Conservation (phyloP, 1,140 invertebrate genomes). For the Orius insidiosus region DNA sequence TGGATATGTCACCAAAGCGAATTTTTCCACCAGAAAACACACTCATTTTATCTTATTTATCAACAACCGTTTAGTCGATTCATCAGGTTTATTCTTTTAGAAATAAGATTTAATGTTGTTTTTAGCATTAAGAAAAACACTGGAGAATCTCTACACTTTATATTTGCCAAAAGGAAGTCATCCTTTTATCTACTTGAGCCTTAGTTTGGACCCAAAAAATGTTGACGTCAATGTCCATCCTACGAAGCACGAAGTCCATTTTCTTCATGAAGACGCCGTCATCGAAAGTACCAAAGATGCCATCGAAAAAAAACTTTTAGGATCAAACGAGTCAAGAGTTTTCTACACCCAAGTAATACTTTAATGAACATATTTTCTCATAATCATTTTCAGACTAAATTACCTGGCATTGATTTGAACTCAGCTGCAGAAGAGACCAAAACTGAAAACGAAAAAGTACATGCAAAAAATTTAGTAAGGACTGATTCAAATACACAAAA, state of each 20-base stretch:
- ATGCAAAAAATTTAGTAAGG: constrained; percentile 57
- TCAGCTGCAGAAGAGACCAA: constrained; percentile 30
- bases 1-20: constrained; percentile 72
- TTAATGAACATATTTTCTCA: not conserved
- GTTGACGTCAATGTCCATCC: constrained; percentile 97
- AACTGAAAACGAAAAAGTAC: constrained; percentile 31
- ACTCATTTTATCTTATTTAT: constrained; percentile 72
- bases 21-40: constrained; percentile 77
- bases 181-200: constrained; percentile 81
- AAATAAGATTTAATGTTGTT: constrained; percentile 13
- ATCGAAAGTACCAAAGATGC: constrained; percentile 60
- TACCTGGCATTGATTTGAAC: constrained; percentile 32
- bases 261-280: constrained; percentile 82
- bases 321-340: constrained; percentile 62
- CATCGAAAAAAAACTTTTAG: constrained; percentile 61
- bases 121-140: constrained; percentile 55
- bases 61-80: constrained; percentile 88
- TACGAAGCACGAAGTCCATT: constrained; percentile 87
- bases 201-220: constrained; percentile 70
- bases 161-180: constrained; percentile 78
- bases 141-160: constrained; percentile 70
- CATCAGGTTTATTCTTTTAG: constrained; percentile 30
- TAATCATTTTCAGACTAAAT: constrained; percentile 33
- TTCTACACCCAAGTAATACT: constrained; percentile 67
- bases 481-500: constrained; percentile 74